phyloP scores from a whole-genome alignment of 1,140 invertebrate genomes.

The Pantala flavescens region DNA sequence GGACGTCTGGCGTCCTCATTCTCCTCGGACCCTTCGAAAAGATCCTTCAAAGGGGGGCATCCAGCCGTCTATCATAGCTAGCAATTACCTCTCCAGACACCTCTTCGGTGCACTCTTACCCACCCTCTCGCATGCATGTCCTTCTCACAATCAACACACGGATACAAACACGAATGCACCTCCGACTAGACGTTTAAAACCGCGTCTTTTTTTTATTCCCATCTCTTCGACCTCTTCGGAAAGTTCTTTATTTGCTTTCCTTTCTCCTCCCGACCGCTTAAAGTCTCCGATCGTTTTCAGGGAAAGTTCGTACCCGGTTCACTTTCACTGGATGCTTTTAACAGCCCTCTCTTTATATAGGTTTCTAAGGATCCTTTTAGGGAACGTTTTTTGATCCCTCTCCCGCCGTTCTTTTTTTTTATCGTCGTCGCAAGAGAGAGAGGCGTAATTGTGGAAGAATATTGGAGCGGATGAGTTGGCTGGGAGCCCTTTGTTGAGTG shows the following conservation, averaged over 20 bases:
- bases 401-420: too few relatives aligned
- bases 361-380: too few relatives aligned
- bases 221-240: background rate
- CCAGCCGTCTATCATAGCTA: background rate
- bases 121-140: background rate
- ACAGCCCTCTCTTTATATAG: too few relatives aligned
- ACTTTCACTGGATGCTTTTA: too few relatives aligned
- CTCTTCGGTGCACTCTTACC: background rate
- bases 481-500: too few relatives aligned
- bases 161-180: background rate
- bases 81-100: conserved; percentile 3
- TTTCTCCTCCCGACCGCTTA: background rate
- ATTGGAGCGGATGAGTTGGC: too few relatives aligned
- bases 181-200: background rate
- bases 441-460: too few relatives aligned
- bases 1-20: background rate
- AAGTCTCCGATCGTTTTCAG: background rate
- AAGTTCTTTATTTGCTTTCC: too few relatives aligned
- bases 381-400: too few relatives aligned
- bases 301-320: background rate
- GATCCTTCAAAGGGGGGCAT: background rate
- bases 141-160: background rate
- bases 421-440: too few relatives aligned
- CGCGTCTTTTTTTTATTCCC: background rate
- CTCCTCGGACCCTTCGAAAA: background rate